phyloP scores from a whole-genome alignment of 2,888 invertebrate genomes.

The Tetranychus piercei region DNA sequence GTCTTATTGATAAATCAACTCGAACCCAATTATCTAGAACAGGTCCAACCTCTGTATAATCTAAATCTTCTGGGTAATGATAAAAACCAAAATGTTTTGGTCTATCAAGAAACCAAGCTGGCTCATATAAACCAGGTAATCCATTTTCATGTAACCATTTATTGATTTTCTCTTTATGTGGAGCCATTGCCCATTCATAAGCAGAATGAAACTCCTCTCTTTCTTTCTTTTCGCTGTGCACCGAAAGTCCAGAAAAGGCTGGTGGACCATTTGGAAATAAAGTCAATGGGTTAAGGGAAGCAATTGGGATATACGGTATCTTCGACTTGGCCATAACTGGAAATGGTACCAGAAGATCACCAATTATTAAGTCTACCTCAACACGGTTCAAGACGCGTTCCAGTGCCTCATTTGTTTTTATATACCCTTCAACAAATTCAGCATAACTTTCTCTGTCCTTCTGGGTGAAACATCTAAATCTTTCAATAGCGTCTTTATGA shows the following conservation, averaged over 20 bases:
- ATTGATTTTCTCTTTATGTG: not conserved
- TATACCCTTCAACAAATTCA: not conserved
- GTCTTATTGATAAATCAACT: not conserved
- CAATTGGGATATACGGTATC: not conserved
- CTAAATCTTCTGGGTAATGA: conserved; percentile 7
- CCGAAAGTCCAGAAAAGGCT: not conserved
- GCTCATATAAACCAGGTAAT: not conserved
- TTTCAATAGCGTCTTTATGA: not conserved
- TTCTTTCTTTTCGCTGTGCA: not conserved
- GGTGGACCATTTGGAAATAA: conserved; percentile 1
- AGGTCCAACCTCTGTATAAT: not conserved
- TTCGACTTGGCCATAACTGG: not conserved
- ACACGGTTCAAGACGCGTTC: not conserved
- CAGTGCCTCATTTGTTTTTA: not conserved
- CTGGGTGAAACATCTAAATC: not conserved
- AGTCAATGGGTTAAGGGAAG: not conserved
- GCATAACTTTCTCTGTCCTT: not conserved
- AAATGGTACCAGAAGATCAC: not conserved
- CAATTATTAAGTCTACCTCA: not conserved
- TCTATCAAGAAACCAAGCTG: not conserved
- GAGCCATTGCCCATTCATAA: not conserved
- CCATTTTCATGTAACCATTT: not conserved
- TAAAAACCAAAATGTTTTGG: conserved; percentile 6
- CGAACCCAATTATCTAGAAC: not conserved
- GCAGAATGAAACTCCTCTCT: not conserved